Evolutionary conservation across 1,140 invertebrate genomes (phyloP), one percentile per base, ranked within the genome.

Genomic region (Batillaria attramentaria): DNA sequence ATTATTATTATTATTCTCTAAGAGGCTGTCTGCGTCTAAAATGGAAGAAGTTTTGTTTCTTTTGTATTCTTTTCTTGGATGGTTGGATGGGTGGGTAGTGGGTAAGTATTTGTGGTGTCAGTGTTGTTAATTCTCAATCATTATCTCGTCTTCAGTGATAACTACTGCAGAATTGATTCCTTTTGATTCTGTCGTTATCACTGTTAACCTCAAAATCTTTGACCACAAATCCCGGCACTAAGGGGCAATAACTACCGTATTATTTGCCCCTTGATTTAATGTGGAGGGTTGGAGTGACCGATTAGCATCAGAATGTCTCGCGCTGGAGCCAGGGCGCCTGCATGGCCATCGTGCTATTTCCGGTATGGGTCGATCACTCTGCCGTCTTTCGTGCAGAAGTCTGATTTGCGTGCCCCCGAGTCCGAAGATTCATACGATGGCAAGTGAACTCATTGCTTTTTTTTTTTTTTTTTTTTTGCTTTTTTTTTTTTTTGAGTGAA

Each of bases 191-290:
- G n/a, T n/a, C n/a, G n/a, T n/a, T n/a, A n/a, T n/a, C n/a, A n/a
- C n/a, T n/a, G n/a, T n/a, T n/a, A n/a, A n/a, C n/a, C n/a, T n/a
- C n/a, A n/a, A n/a, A n/a, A n/a, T n/a, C n/a, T n/a, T n/a, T n/a
- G n/a, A n/a, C n/a, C n/a, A n/a, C n/a, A n/a, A n/a, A n/a, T n/a
- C n/a, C n/a, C n/a, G n/a, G n/a, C n/a, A n/a, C n/a, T n/a, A n/a
- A n/a, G n/a, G n/a, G n/a, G n/a, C n/a, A n/a, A 62, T 62, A 62
- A 62, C 33, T 62, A 24, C 57, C n/a, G n/a, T 62, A 62, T 62
- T 62, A 62, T 62, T 62, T 10, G 57, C 57, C 57, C 57, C 57
- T 24, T 13, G 57, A 8, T 50, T 5, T 62, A 24, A 62, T 62
- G n/a, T 31, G 8, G 33, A 31, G 33, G 57, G 57, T 31, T 62